These are phyloP conservation scores for Chanos chanos DNA, from an alignment of 2,797 vertebrate genomes.

Conservation along the genomic window DNA sequence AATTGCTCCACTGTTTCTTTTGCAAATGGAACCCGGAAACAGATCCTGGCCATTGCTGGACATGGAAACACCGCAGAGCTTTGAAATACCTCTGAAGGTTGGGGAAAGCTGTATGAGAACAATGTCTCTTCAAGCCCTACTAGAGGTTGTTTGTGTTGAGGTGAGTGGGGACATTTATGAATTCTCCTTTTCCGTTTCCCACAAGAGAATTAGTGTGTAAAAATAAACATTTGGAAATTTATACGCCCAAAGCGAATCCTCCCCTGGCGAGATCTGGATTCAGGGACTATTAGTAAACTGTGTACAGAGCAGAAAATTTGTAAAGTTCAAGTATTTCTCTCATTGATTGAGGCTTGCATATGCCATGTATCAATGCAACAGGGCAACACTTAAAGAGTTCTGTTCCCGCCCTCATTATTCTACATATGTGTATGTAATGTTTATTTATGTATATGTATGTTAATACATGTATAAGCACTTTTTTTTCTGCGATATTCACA, in stretches of 20 bases:
- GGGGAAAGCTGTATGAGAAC: too few relatives aligned
- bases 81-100: too few relatives aligned
- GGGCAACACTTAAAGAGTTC: conserved; percentile 59
- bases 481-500: conserved; percentile 76
- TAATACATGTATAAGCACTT: conserved; percentile 60
- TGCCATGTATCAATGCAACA: conserved; percentile 71
- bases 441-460: conserved; percentile 76
- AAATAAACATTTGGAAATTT: conserved; percentile 70
- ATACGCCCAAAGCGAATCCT: conserved; percentile 61
- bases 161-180: conserved; percentile 17
- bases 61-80: conserved; percentile 1
- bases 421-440: conserved; percentile 78
- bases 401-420: conserved; percentile 61
- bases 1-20: conserved; percentile 57
- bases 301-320: conserved; percentile 82
- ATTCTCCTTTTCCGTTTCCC: too few relatives aligned
- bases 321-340: conserved; percentile 78
- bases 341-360: conserved; percentile 78
- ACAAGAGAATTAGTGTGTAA: conserved; percentile 44
- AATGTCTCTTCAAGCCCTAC: too few relatives aligned
- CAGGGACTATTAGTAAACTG: conserved; percentile 66
- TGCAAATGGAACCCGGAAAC: conserved; percentile 46
- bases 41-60: conserved; percentile 13
- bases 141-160: conserved; percentile 13
- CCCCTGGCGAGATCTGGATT: conserved; percentile 60